Base-by-base conservation (phyloP, 2,888 invertebrate species). In the Xiphydria camelus region DNA sequence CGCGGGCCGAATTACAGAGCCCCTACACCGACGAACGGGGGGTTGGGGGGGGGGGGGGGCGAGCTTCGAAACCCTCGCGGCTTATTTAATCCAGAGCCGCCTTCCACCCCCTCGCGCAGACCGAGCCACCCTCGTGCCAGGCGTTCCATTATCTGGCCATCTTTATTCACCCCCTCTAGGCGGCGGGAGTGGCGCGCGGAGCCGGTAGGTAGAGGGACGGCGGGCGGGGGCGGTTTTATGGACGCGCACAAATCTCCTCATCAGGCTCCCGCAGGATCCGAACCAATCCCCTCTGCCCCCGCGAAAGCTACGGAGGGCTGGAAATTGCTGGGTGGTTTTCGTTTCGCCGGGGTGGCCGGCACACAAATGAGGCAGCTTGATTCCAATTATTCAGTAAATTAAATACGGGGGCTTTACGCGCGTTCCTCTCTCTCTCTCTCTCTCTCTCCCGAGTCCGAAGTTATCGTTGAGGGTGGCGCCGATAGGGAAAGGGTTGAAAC, bases 331-430 rank as follows among this genome's bases (percentile, higher is more conserved):
- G 10, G 33, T 10, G 17, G 47, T 41, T 47, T 52, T 42, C 37
- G 46, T 41, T 43, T 41, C 35, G 33, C 25, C 25, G 46, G 41
- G 34, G 53, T 34, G 52, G 39, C 45, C 46, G 49, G 57, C 59
- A 59, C 69, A 62, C 72, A 73, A 75, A 74, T 73, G 74, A 74
- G 73, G 57, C 70, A 61, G 70, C 72, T 74, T 73, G 69, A 69
- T 73, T 72, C 70, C 72, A 75, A 75, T 75, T 74, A 75, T 75
- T 75, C 75, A 68, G 70, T 75, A 73, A 75, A 75, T 75, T 74
- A 74, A 74, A 73, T 71, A 68, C 74, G 62, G 59, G 57, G 61
- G 40, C 60, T 70, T 71, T 64, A 67, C 64, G 60, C 62, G 59
- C 66, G 53, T 53, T 53, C 49, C 20, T 36, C 26, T 34, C n/a